These are phyloP conservation scores for Nomia melanderi DNA, from an alignment of 1,140 invertebrate species.

Conservation along the genomic window DNA sequence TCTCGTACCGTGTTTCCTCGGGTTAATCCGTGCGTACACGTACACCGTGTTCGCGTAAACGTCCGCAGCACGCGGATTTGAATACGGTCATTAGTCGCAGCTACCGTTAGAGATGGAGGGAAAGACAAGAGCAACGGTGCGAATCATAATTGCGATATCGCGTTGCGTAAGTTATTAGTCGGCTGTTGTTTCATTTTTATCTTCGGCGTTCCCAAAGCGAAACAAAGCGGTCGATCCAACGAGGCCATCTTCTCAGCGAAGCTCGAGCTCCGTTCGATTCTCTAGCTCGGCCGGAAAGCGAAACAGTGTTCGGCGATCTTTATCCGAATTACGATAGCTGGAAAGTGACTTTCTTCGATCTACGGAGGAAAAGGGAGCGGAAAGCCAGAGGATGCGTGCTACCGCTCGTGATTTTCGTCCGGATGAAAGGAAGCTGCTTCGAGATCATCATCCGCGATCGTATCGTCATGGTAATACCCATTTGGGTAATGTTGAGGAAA, in stretches of 20 bases:
- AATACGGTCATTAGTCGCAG: constrained; percentile 56
- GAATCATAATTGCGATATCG: constrained; percentile 53
- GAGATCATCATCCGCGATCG: not conserved
- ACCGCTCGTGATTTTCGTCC: not conserved
- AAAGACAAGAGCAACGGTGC: constrained; percentile 43
- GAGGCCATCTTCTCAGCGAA: not conserved
- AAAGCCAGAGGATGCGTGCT: not conserved
- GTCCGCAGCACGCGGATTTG: constrained; percentile 29
- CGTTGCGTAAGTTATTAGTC: constrained; percentile 45
- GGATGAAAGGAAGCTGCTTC: not conserved
- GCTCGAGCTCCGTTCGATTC: not conserved
- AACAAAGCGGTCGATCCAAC: not conserved
- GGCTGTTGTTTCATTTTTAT: constrained; percentile 6
- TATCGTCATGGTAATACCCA: not conserved
- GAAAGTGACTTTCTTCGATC: not conserved
- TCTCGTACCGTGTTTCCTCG: not conserved
- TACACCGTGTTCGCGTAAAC: not conserved
- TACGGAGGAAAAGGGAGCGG: not conserved
- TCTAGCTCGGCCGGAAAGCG: no score
- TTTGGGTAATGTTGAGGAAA: constrained; percentile 4
- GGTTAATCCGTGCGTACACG: not conserved
- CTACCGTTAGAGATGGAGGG: constrained; percentile 55
- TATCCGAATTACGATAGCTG: no score
- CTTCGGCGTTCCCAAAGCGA: constrained; percentile 26
- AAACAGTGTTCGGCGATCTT: no score